phyloP scores from a whole-genome alignment of 2,113 vertebrate species.

The Hyperopisus bebe region DNA sequence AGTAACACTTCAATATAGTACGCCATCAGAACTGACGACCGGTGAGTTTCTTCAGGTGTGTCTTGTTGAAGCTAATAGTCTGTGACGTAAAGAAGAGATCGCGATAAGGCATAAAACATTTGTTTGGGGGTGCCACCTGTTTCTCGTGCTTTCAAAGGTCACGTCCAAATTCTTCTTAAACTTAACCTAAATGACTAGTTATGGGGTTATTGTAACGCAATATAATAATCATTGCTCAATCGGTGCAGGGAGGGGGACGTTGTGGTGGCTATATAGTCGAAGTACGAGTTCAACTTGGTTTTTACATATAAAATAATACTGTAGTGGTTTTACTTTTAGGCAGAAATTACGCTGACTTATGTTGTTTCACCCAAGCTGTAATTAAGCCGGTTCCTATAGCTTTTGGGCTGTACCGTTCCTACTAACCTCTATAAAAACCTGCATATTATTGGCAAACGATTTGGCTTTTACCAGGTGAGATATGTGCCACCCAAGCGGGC shows the following conservation, averaged over 20 bases:
- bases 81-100: neutral
- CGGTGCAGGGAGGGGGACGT: neutral
- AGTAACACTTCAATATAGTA: neutral
- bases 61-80: conserved; percentile 3
- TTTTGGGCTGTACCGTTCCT: neutral
- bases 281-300: neutral
- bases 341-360: neutral
- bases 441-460: neutral
- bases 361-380: neutral
- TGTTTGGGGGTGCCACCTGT: neutral
- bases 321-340: neutral
- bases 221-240: neutral
- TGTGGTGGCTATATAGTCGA: neutral
- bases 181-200: neutral
- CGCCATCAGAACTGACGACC: neutral
- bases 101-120: neutral
- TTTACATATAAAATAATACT: neutral
- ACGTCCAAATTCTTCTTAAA: neutral
- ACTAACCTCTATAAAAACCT: neutral
- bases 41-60: conserved; percentile 18
- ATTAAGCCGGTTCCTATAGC: neutral
- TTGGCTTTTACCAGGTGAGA: neutral
- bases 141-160: neutral
- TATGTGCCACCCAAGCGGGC: neutral
- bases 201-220: neutral